Evolutionary conservation across 2,797 vertebrate species (phyloP).

Genomic region (Melopsittacus undulatus): DNA sequence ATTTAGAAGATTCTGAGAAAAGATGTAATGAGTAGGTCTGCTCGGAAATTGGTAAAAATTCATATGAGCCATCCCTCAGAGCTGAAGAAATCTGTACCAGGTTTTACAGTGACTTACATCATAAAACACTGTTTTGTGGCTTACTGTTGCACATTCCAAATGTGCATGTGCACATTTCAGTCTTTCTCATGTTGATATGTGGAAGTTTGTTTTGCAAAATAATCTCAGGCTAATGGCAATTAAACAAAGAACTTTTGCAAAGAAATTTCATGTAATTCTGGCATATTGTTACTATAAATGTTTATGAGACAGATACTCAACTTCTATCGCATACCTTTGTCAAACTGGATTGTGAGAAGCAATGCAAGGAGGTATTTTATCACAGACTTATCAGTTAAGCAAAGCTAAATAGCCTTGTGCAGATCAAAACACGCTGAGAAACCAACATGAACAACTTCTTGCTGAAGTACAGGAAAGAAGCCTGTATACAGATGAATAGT

Average conservation of each 20-base stretch:
- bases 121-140: background rate
- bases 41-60: background rate
- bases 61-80: background rate
- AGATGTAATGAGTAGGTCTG: background rate
- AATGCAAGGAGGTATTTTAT: background rate
- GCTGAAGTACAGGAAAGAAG: background rate
- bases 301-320: background rate
- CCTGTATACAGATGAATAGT: background rate
- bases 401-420: background rate
- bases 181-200: background rate
- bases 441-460: background rate
- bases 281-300: background rate
- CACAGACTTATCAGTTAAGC: background rate
- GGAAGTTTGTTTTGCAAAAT: background rate
- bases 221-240: background rate
- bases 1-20: background rate
- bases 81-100: background rate
- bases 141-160: background rate
- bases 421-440: background rate
- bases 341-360: background rate
- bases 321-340: background rate
- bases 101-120: background rate
- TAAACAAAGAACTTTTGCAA: background rate
- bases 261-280: background rate
- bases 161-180: background rate